A percentile compares a stretch with the other conserved stretches of the same genome.
Evolutionary conservation across 2,113 vertebrate genomes (phyloP).

Genomic region (Sturnira hondurensis): DNA sequence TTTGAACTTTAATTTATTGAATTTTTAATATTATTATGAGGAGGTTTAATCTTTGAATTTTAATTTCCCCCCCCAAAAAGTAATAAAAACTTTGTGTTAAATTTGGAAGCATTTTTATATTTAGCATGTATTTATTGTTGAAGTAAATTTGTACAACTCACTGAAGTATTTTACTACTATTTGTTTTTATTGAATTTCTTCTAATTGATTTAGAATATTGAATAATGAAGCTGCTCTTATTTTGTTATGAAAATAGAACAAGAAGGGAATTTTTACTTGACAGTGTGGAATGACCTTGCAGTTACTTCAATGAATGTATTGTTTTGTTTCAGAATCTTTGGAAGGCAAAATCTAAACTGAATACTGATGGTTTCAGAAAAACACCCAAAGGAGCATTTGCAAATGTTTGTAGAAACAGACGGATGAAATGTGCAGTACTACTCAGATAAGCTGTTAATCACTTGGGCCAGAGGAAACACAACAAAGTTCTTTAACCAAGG

Average conservation of each 20-base stretch:
- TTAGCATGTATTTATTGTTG: not conserved
- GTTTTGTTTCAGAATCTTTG: not conserved
- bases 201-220: not conserved
- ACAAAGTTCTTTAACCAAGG: not conserved
- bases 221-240: not conserved
- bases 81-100: not conserved
- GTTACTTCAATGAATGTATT: not conserved
- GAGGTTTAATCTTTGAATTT: not conserved
- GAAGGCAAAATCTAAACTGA: not conserved
- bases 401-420: not conserved
- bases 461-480: not conserved
- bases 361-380: not conserved
- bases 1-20: conserved; percentile 17
- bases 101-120: not conserved
- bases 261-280: not conserved
- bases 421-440: not conserved
- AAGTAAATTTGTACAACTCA: not conserved
- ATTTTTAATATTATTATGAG: not conserved
- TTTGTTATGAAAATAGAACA: not conserved
- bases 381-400: not conserved
- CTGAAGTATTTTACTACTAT: not conserved
- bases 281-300: not conserved
- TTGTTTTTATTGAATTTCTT: not conserved
- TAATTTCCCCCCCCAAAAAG: not conserved
- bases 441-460: not conserved